These are phyloP conservation scores for Rhopalosiphum maidis DNA, from an alignment of 1,140 invertebrate genomes.

Conservation along the genomic window DNA sequence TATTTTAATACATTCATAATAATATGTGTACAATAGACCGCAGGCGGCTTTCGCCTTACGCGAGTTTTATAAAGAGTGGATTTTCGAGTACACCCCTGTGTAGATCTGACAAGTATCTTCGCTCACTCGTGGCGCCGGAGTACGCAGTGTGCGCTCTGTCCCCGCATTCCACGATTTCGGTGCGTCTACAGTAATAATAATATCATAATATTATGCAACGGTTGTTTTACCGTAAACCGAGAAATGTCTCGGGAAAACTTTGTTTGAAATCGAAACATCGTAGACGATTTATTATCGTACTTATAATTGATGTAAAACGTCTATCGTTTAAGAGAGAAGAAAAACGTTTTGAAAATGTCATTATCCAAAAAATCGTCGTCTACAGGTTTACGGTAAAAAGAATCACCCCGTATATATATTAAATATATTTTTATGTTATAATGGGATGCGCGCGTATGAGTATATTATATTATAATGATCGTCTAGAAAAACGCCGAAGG, in stretches of 20 bases:
- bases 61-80: neutral
- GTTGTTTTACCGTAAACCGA: neutral
- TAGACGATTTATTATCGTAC: too few relatives aligned
- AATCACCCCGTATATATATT: neutral
- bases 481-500: neutral
- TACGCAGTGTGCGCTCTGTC: neutral
- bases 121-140: neutral
- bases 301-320: neutral
- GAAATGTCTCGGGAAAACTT: neutral
- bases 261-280: too few relatives aligned
- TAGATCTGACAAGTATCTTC: neutral
- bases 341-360: neutral
- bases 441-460: neutral
- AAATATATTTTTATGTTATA: slow-evolving; percentile 1
- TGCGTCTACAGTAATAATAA: neutral
- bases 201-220: neutral
- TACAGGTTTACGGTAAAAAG: neutral
- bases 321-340: neutral
- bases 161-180: neutral
- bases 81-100: neutral
- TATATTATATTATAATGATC: neutral
- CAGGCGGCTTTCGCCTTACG: neutral
- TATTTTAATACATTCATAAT: slow-evolving; percentile 7
- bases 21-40: neutral
- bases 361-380: neutral